Evolutionary conservation across 2,888 invertebrate species (phyloP).

Genomic region (Folsomia candida): DNA sequence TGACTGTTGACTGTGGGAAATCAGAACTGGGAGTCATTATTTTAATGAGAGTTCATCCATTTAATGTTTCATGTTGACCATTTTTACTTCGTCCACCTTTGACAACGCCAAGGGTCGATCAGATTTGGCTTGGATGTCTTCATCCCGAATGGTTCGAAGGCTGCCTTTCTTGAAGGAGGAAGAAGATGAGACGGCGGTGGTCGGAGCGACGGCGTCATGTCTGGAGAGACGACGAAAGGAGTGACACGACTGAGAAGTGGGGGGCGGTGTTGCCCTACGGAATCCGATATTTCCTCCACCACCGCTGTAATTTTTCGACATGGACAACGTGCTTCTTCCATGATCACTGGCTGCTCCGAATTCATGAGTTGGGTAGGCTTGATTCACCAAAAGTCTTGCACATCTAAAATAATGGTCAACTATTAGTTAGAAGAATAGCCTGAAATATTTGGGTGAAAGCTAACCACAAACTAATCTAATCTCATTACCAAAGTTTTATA

Average conservation of each 20-base stretch:
- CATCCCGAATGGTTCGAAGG: background rate
- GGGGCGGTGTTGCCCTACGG: slow-evolving; percentile 21
- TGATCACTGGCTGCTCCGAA: background rate
- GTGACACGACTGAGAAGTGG: slow-evolving; percentile 36
- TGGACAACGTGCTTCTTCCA: background rate
- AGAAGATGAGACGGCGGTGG: background rate
- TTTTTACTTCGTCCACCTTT: too few relatives aligned
- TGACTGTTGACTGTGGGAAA: too few relatives aligned
- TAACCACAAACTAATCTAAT: too few relatives aligned
- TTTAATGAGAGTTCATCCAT: too few relatives aligned
- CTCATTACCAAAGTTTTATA: too few relatives aligned
- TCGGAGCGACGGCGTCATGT: slow-evolving; percentile 20
- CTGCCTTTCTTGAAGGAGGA: background rate
- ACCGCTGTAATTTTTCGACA: background rate
- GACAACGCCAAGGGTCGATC: background rate
- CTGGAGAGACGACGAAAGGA: slow-evolving; percentile 35
- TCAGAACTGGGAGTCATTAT: too few relatives aligned
- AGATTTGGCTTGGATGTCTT: background rate
- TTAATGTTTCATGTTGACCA: too few relatives aligned
- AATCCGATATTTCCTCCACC: background rate
- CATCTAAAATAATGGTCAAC: slow-evolving; percentile 38
- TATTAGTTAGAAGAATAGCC: background rate
- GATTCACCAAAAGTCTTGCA: slow-evolving; percentile 36
- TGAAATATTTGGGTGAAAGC: too few relatives aligned
- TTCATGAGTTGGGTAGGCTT: slow-evolving; percentile 22